Base-by-base conservation (phyloP, 2,888 invertebrate genomes). In the Allygus modestus region DNA sequence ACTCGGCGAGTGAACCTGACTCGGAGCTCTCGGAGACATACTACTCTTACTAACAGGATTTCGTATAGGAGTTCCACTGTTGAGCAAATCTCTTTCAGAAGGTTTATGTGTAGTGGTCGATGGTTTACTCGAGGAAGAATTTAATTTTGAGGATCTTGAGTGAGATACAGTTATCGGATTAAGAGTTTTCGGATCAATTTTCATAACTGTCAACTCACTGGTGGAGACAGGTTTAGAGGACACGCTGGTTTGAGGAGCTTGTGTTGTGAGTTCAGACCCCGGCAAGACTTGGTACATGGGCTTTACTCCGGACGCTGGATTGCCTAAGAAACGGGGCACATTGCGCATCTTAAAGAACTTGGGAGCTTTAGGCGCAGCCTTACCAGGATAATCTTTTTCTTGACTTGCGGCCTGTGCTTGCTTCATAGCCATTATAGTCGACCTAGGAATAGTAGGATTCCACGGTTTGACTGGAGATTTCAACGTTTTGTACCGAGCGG, bases 261-360 rank as follows among this genome's bases (percentile, higher is more conserved):
- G 82, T n/a, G 51, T 71, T 9, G 33, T 37, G 26, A 83, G 20
- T 79, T 87, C 83, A 89, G 87, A 15, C 88, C 88, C n/a, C 83
- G 81, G 77, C 61, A 90, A 89, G 0, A 92, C 91, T 11, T 92
- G 92, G 86, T 93, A 93, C 91, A 93, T 92, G 0, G 93, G 93
- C 86, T 93, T 93, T 0, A 93, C 93, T 0, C 93, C 93, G 0
- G 93, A 93, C 0, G 93, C 92, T 0, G 93, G 93, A 88, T 93
- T 93, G 0, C 92, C 92, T 85, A 92, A 87, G 87, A 92, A 93
- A 84, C 93, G 89, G 0, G 93, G 93, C 88, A 92, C 90, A 86
- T 91, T 93, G 31, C 93, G 89, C 89, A 91, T 91, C 88, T 93
- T 93, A 87, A 93, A 93, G 85, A 93, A 93, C 87, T 93, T 93